phyloP scores from a whole-genome alignment of 2,113 vertebrate species.

The Onychostruthus taczanowskii region DNA sequence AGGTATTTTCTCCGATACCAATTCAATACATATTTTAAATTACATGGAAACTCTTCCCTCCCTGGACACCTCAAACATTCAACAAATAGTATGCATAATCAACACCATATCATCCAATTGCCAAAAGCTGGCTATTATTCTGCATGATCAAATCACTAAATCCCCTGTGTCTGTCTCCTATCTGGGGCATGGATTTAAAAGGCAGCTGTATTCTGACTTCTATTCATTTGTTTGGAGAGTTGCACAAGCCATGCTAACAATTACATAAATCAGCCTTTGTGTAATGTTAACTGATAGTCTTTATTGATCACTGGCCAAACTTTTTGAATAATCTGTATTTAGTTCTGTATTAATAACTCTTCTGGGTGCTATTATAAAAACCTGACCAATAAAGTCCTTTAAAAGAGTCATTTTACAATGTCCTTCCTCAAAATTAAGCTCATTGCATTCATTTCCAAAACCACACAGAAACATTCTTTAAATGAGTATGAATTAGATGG shows the following conservation, averaged over 20 bases:
- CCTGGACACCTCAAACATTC: not conserved
- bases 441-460: not conserved
- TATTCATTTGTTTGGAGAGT: constrained; percentile 27
- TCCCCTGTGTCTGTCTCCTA: constrained; percentile 23
- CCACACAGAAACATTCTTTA: not conserved
- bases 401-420: not conserved
- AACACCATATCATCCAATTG: not conserved
- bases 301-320: not conserved
- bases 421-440: not conserved
- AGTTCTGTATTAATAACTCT: not conserved
- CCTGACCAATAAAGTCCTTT: not conserved
- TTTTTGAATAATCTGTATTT: not conserved
- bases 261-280: constrained; percentile 33
- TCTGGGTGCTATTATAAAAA: not conserved
- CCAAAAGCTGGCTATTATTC: constrained; percentile 13
- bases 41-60: not conserved
- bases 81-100: not conserved
- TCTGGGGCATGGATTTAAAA: constrained; percentile 33
- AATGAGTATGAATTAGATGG: not conserved
- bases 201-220: constrained; percentile 33
- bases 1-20: not conserved
- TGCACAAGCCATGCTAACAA: constrained; percentile 33
- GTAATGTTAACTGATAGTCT: not conserved
- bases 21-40: not conserved
- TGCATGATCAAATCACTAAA: constrained; percentile 50